Evolutionary conservation across 2,113 vertebrate genomes (phyloP), one percentile per base, ranked within the genome.

Genomic region (Alligator mississippiensis): DNA sequence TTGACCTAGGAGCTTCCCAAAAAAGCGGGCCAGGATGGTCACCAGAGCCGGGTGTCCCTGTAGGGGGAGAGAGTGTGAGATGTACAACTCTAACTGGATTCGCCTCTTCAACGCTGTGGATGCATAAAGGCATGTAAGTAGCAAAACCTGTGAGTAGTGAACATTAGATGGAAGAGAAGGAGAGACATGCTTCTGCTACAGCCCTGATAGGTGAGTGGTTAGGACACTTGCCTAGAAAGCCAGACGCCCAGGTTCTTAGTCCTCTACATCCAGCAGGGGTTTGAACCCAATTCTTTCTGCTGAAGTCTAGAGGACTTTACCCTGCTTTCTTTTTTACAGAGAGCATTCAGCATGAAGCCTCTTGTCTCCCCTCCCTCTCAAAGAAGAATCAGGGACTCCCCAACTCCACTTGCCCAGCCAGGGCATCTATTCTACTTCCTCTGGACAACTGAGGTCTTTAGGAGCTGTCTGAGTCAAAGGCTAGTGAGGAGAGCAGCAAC

Each of bases 11-110:
- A 99, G 93, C 96, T 98, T 98, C 38, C 98, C 98, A 54, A 98
- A 99, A 88, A 99, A 98, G 77, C 98, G 98, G 16, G 99, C 99
- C 89, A 99, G 96, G 88, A 97, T 97, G 68, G 98, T 98, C 8
- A 99, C 99, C 92, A 99, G 97, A 9, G 97, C 96, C 0, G 98
- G 99, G 76, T 99, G 98, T 2, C 99, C 99, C 99, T 99, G 98
- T 57, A 28, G 85, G 80, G 28, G 28, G 80, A 91, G 76, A 89
- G 54, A 17, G 76, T 87, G 6, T 16, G 2, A 6, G 54, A 83
- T 27, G 24, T 6, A 79, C 34, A 74, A 22, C 21, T 28, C 34
- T 27, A 24, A 12, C 21, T 57, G 55, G 55, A 58, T 79, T 25
- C 28, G 30, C 30, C 18, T 76, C 30, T 24, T 38, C 47, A 47